phyloP scores from a whole-genome alignment of 1,140 invertebrate genomes.

The Ceratina australensis region DNA sequence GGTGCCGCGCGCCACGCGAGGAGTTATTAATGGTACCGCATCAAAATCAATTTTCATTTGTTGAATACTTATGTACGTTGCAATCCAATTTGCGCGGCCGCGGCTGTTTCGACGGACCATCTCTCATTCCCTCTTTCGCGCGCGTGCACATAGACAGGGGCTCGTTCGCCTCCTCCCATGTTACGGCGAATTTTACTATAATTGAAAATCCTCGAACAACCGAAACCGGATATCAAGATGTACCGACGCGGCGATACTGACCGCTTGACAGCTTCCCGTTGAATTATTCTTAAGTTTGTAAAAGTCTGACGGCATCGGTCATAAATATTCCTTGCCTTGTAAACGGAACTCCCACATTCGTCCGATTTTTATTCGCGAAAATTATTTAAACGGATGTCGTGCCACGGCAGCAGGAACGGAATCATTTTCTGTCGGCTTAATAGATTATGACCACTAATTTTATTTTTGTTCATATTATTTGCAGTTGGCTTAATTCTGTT shows the following conservation, averaged over 20 bases:
- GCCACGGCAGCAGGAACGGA: too few species aligned
- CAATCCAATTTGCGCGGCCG: conserved; percentile 77
- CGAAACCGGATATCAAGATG: conserved; percentile 62
- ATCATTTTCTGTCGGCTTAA: too few species aligned
- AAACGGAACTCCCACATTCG: not conserved
- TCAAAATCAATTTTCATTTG: conserved; percentile 79
- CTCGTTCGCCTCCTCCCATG: not conserved
- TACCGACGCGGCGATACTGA: not conserved
- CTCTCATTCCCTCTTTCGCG: not conserved
- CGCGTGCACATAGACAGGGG: not conserved
- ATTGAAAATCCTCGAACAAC: conserved; percentile 74
- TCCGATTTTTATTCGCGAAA: not conserved
- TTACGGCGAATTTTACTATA: conserved; percentile 72
- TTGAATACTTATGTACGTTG: conserved; percentile 78
- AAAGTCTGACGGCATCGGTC: not conserved
- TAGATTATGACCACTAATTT: not conserved
- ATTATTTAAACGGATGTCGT: too few species aligned
- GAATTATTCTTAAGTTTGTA: conserved; percentile 10
- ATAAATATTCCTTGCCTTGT: not conserved
- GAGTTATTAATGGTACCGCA: conserved; percentile 76
- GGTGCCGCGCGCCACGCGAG: conserved; percentile 37
- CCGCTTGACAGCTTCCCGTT: not conserved
- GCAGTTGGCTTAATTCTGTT: too few species aligned
- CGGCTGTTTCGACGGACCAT: not conserved
- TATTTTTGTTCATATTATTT: too few species aligned